phyloP scores from a whole-genome alignment of 2,797 vertebrate genomes.

The Propithecus deckenii region DNA sequence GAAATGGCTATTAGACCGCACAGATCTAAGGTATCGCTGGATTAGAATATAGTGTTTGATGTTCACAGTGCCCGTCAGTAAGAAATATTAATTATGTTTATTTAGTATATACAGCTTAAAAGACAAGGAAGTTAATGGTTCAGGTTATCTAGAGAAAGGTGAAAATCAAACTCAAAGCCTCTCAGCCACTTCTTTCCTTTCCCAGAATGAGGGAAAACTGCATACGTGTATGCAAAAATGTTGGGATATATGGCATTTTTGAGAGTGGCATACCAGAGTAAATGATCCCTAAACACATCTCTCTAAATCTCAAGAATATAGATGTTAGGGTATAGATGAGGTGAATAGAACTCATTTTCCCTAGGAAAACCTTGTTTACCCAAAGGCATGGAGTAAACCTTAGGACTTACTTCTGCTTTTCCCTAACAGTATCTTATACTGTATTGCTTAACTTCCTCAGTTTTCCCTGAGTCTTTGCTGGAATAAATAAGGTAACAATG shows the following conservation, averaged over 20 bases:
- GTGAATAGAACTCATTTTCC: not conserved
- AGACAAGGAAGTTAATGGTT: not conserved
- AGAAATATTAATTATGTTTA: conserved; percentile 6
- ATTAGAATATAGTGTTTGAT: not conserved
- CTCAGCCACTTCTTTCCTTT: not conserved
- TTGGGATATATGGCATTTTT: not conserved
- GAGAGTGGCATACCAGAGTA: not conserved
- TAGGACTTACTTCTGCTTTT: not conserved
- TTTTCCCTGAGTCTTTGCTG: not conserved
- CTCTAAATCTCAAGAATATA: not conserved
- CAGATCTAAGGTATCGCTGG: not conserved
- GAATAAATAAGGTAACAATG: not conserved
- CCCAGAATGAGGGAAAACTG: not conserved
- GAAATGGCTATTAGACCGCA: not conserved
- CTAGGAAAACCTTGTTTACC: not conserved
- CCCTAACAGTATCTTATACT: not conserved
- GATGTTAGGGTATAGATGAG: not conserved
- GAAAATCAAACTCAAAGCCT: not conserved
- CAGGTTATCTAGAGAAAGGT: not conserved
- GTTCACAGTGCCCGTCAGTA: not conserved
- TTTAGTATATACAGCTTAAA: not conserved
- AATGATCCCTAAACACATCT: not conserved
- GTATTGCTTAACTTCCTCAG: not conserved
- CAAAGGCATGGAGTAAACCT: not conserved
- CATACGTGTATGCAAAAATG: not conserved